phyloP scores from a whole-genome alignment of 2,113 vertebrate genomes.

The Loxodonta africana region DNA sequence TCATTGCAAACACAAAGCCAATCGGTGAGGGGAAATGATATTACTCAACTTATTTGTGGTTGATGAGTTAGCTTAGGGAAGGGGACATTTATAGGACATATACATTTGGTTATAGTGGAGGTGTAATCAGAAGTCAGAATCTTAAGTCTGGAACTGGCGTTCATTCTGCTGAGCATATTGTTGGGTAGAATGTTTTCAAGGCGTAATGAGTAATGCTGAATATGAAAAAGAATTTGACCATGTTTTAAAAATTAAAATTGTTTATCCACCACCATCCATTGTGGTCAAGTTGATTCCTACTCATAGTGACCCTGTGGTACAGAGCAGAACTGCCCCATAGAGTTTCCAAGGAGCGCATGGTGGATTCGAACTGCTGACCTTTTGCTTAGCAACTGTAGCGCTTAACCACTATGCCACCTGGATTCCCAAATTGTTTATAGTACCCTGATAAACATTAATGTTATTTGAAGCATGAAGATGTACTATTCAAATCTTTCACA shows the following conservation, averaged over 20 bases:
- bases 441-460: background rate
- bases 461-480: constrained; percentile 19
- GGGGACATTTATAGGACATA: background rate
- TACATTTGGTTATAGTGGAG: background rate
- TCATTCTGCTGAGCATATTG: background rate
- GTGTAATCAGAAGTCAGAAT: background rate
- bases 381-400: too few species aligned
- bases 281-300: too few species aligned
- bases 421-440: background rate
- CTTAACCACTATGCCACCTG: too few species aligned
- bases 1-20: background rate
- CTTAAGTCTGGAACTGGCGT: background rate
- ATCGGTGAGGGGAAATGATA: background rate
- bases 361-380: too few species aligned
- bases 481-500: background rate
- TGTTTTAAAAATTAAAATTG: constrained; percentile 53
- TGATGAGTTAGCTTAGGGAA: background rate
- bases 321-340: too few species aligned
- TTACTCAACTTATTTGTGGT: background rate
- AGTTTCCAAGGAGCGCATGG: too few species aligned
- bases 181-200: background rate
- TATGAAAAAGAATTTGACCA: background rate
- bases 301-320: too few species aligned
- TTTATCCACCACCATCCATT: background rate
- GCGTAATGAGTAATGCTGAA: background rate